phyloP scores from a whole-genome alignment of 2,113 vertebrate species.

The Elanoides forficatus region DNA sequence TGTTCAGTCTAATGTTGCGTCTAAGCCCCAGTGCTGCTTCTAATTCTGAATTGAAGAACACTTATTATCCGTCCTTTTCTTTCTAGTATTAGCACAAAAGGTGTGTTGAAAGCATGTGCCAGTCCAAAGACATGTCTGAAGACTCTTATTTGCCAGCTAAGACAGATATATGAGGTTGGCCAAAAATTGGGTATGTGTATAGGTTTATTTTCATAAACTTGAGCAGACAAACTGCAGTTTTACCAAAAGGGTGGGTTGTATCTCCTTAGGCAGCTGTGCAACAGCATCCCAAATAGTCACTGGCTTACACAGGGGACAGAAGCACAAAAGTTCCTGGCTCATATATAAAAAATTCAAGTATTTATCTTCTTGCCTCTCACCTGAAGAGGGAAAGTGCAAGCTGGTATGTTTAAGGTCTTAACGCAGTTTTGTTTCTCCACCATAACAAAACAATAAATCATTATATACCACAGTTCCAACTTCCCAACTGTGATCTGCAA shows the following conservation, averaged over 20 bases:
- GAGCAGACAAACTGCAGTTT: background rate
- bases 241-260: fast-evolving
- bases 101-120: background rate
- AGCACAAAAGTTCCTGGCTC: background rate
- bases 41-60: background rate
- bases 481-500: background rate
- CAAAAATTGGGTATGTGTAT: background rate
- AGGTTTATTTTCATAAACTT: background rate
- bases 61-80: background rate
- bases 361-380: background rate
- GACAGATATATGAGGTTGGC: background rate
- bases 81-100: background rate
- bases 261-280: background rate
- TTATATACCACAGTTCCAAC: background rate
- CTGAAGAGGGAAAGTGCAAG: background rate
- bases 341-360: background rate
- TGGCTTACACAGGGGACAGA: background rate
- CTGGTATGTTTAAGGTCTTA: background rate
- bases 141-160: background rate
- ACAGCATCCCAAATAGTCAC: background rate
- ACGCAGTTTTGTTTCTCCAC: background rate
- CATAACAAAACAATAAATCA: background rate
- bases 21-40: background rate
- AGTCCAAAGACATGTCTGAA: background rate
- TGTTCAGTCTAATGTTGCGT: background rate